Evolutionary conservation across 2,797 vertebrate species (phyloP).

Genomic region (Pitangus sulphuratus): DNA sequence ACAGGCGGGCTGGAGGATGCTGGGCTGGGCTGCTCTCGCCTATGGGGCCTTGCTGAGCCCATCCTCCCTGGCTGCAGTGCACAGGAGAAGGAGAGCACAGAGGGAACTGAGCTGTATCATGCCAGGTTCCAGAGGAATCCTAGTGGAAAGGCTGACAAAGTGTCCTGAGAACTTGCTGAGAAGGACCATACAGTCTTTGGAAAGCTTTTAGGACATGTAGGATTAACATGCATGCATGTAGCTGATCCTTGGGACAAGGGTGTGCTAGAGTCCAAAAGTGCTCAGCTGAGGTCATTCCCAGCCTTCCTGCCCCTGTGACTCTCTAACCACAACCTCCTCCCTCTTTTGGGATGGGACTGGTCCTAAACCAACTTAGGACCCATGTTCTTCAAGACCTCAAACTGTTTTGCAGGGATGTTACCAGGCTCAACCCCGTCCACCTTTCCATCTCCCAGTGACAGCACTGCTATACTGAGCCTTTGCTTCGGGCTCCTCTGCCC

Average conservation of each 20-base stretch:
- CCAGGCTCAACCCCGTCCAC: neutral
- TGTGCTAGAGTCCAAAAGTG: neutral
- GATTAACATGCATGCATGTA: neutral
- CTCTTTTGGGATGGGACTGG: neutral
- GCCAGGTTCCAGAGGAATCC: rapidly evolving
- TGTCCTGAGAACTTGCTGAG: neutral
- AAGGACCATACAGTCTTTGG: neutral
- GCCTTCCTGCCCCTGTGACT: neutral
- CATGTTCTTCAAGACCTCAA: neutral
- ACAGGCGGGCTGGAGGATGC: neutral
- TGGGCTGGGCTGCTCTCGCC: neutral
- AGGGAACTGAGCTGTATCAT: neutral
- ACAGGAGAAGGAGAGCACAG: rapidly evolving
- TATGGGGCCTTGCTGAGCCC: neutral
- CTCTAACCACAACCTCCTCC: rapidly evolving
- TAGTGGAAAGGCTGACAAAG: neutral
- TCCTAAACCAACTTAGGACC: neutral
- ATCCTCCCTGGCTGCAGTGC: neutral
- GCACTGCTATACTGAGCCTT: neutral
- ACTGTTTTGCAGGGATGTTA: neutral
- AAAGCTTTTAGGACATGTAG: neutral
- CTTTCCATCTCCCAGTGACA: neutral
- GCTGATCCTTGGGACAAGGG: neutral
- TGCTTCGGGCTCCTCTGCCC: neutral
- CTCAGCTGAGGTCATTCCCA: neutral